These are phyloP conservation scores for Nerophis ophidion DNA, from an alignment of 2,113 vertebrate species.

Conservation along the genomic window DNA sequence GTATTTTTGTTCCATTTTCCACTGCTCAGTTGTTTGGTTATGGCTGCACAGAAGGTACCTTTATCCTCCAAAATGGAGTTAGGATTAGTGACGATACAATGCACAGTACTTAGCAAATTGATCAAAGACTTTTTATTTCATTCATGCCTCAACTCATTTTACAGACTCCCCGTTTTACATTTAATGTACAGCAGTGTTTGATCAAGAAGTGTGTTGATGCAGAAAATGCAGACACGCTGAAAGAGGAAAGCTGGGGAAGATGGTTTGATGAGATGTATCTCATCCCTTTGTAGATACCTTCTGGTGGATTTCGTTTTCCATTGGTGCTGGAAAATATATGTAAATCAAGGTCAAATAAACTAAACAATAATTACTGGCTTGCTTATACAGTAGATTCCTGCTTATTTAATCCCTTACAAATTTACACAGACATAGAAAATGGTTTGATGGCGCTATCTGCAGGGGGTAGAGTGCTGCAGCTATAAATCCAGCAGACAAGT, in stretches of 20 bases:
- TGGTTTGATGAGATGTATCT: too few relatives aligned
- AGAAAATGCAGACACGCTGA: constrained; percentile 1
- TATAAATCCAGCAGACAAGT: too few relatives aligned
- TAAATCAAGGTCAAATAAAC: too few relatives aligned
- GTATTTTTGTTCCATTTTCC: neutral
- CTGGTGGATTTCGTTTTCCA: too few relatives aligned
- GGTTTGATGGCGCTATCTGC: too few relatives aligned
- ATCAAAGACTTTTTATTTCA: constrained; percentile 19
- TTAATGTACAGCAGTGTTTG: constrained; percentile 20
- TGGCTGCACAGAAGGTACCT: neutral
- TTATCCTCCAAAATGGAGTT: constrained; percentile 9
- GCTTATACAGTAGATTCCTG: too few relatives aligned
- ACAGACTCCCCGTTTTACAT: constrained; percentile 12
- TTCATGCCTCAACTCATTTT: constrained; percentile 10
- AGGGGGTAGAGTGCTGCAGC: too few relatives aligned
- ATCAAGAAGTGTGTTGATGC: constrained; percentile 6
- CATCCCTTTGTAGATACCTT: too few relatives aligned
- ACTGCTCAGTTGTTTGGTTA: neutral
- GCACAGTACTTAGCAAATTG: constrained; percentile 8
- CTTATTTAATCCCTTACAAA: too few relatives aligned
- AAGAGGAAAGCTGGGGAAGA: neutral
- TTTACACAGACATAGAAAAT: too few relatives aligned
- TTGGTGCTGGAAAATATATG: too few relatives aligned
- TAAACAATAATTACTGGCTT: too few relatives aligned
- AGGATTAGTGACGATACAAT: constrained; percentile 9